phyloP scores from a whole-genome alignment of 53 echinoderm and acorn worm genomes.

The Holothuria scabra region DNA sequence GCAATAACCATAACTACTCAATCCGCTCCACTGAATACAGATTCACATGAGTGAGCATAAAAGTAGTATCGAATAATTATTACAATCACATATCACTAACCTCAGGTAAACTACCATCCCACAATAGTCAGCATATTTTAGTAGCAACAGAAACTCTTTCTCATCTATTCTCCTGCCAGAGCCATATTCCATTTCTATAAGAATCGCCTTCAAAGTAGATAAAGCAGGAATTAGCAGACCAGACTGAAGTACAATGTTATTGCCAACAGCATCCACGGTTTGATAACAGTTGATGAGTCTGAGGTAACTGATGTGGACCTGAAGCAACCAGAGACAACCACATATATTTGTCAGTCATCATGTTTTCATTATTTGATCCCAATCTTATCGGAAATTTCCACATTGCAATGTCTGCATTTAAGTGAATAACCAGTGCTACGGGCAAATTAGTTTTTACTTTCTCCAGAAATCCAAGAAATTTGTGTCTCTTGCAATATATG shows the following conservation, averaged over 20 bases:
- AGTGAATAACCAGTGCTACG: not conserved
- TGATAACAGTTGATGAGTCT: too few relatives aligned
- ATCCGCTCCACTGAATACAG: too few relatives aligned
- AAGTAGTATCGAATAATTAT: not conserved
- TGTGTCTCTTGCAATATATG: too few relatives aligned
- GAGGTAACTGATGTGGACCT: too few relatives aligned
- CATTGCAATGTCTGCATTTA: not conserved
- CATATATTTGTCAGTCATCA: constrained; percentile 2
- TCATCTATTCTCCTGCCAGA: constrained; percentile 13
- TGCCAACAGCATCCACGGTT: too few relatives aligned
- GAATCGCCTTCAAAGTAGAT: too few relatives aligned
- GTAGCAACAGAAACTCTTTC: constrained; percentile 19
- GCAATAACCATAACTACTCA: too few relatives aligned
- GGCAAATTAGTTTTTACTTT: too few relatives aligned
- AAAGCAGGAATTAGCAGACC: too few relatives aligned
- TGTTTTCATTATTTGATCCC: constrained; percentile 4
- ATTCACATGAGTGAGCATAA: not conserved
- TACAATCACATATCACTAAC: constrained; percentile 10
- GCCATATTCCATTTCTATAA: not conserved
- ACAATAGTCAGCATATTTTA: constrained; percentile 13
- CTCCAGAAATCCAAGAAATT: too few relatives aligned
- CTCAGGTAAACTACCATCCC: constrained; percentile 13
- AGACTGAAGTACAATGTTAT: too few relatives aligned
- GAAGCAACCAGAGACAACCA: not conserved
- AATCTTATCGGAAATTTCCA: not conserved